A percentile compares a stretch with the other conserved stretches of the same genome.
Evolutionary conservation across 1,140 invertebrate species (phyloP).

Genomic region (Meloidogyne exigua): DNA sequence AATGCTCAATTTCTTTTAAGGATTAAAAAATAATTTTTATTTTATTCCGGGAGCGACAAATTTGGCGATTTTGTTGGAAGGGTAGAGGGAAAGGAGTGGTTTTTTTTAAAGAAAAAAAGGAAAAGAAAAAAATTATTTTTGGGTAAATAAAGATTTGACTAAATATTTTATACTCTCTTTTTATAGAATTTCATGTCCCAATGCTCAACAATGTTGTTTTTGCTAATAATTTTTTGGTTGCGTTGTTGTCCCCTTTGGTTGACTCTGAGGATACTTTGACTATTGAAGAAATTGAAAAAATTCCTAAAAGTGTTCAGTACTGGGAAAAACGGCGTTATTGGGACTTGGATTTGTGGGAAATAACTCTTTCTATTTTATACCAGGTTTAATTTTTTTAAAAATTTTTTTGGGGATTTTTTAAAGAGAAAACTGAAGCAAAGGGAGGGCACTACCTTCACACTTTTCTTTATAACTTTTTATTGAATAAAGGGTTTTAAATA

Average conservation of each 20-base stretch:
- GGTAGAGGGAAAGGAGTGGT: no score
- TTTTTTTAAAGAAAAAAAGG: background rate
- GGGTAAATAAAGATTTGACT: background rate
- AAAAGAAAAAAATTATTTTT: no score
- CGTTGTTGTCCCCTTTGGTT: slow-evolving; percentile 29
- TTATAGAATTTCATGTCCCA: slow-evolving; percentile 16
- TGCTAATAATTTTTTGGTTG: slow-evolving; percentile 31
- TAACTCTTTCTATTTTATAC: slow-evolving; percentile 31
- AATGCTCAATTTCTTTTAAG: background rate
- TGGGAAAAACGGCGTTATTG: slow-evolving; percentile 27
- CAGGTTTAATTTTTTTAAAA: slow-evolving; percentile 25
- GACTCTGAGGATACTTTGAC: slow-evolving; percentile 23
- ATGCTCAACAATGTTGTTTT: slow-evolving; percentile 7
- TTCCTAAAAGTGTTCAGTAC: slow-evolving; percentile 32
- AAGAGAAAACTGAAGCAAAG: background rate
- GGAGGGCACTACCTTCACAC: background rate
- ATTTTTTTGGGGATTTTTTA: background rate
- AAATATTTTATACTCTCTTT: slow-evolving; percentile 10
- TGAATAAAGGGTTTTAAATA: background rate
- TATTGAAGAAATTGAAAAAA: slow-evolving; percentile 32
- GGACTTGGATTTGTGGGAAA: slow-evolving; percentile 17
- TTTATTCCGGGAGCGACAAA: slow-evolving; percentile 20
- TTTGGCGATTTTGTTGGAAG: slow-evolving; percentile 6
- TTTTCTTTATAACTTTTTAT: background rate
- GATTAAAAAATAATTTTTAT: background rate